Evolutionary conservation across 2,888 invertebrate genomes (phyloP).

Genomic region (Melanostoma scalare): DNA sequence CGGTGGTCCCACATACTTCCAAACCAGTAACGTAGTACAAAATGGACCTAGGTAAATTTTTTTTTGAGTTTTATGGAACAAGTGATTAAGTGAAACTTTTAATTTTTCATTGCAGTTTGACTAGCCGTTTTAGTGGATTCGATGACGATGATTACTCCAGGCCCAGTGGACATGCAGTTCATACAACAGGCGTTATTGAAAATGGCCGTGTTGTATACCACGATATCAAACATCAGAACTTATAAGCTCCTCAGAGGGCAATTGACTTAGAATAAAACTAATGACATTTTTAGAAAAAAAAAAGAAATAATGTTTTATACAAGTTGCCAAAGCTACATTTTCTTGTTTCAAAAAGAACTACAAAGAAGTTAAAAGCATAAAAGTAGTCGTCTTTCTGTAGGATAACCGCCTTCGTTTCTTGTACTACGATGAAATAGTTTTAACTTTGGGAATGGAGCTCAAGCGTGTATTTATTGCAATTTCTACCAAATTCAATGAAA

Average conservation of each 20-base stretch:
- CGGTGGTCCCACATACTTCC: slow-evolving; percentile 72
- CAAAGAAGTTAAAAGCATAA: no score
- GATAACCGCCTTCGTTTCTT: no score
- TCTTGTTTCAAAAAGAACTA: neutral
- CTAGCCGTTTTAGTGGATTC: slow-evolving; percentile 69
- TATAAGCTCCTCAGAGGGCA: slow-evolving; percentile 23
- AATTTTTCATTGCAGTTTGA: slow-evolving; percentile 55
- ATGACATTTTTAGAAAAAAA: slow-evolving; percentile 36
- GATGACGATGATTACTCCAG: slow-evolving; percentile 7
- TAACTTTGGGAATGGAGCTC: no score
- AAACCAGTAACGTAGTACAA: slow-evolving; percentile 67
- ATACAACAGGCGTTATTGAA: slow-evolving; percentile 70
- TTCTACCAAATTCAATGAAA: no score
- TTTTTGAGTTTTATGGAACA: slow-evolving; percentile 2
- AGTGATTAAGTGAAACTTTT: neutral
- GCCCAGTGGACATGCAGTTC: slow-evolving; percentile 65
- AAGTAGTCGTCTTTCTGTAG: no score
- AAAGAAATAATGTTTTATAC: slow-evolving; percentile 6
- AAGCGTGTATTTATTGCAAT: no score
- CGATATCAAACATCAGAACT: slow-evolving; percentile 20
- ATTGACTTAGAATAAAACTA: neutral
- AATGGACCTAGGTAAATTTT: slow-evolving; percentile 48
- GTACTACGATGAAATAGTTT: no score
- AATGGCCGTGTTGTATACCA: slow-evolving; percentile 63
- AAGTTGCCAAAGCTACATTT: neutral